Evolutionary conservation across 2,797 vertebrate genomes (phyloP).

Genomic region (Gephyroberyx darwinii): DNA sequence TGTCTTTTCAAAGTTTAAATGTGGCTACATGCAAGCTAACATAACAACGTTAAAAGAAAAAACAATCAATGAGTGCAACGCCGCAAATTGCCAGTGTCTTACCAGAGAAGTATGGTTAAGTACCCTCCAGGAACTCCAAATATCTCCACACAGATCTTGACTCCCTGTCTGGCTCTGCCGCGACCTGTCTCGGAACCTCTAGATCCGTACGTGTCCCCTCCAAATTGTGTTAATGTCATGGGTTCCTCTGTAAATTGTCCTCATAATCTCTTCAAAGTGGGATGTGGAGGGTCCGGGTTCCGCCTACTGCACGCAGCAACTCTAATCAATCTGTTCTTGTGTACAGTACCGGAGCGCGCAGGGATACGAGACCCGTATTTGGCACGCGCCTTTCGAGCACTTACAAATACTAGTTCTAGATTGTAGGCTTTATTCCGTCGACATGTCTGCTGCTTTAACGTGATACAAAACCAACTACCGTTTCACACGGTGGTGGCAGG

Average conservation of each 20-base stretch:
- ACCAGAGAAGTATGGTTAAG: slow-evolving; percentile 59
- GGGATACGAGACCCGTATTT: slow-evolving; percentile 16
- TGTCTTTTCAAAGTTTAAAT: background rate
- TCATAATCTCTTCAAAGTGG: slow-evolving; percentile 74
- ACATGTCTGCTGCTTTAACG: background rate
- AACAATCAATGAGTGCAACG: too few relatives aligned
- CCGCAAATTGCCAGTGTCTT: slow-evolving; percentile 39
- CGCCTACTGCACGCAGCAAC: slow-evolving; percentile 71
- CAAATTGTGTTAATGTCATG: slow-evolving; percentile 61
- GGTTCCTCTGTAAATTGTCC: slow-evolving; percentile 51
- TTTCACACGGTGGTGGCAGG: background rate
- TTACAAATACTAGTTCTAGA: background rate
- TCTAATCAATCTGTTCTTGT: slow-evolving; percentile 59
- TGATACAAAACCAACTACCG: background rate
- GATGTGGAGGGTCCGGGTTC: slow-evolving; percentile 68
- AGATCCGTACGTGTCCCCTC: slow-evolving; percentile 48
- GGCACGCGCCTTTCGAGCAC: slow-evolving; percentile 46
- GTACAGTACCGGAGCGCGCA: slow-evolving; percentile 46
- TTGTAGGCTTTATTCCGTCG: background rate
- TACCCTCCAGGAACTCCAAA: slow-evolving; percentile 67
- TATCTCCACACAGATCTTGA: slow-evolving; percentile 65
- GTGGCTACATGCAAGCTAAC: background rate
- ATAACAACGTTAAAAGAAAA: too few relatives aligned
- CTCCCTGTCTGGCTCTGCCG: slow-evolving; percentile 35
- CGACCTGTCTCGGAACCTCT: slow-evolving; percentile 42